phyloP scores from a whole-genome alignment of 92 coral and sea anemone species.

The Virgularia gustaviana region DNA sequence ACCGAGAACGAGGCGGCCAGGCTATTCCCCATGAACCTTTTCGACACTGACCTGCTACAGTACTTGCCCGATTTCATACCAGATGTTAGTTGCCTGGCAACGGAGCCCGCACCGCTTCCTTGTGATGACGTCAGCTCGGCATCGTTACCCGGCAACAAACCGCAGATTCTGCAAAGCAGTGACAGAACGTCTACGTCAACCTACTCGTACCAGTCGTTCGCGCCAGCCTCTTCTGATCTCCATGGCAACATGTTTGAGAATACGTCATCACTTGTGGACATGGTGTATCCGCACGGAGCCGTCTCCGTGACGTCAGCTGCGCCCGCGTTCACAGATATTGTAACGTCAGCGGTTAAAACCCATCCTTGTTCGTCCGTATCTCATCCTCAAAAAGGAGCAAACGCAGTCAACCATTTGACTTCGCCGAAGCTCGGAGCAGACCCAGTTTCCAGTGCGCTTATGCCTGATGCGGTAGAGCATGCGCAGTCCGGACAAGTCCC shows the following conservation, averaged over 20 bases:
- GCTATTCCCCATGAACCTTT: conserved; percentile 5
- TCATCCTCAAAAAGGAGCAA: conserved; percentile 1
- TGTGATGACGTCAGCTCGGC: conserved; percentile 45
- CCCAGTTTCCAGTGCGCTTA: too few species aligned
- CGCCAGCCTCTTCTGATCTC: conserved; percentile 8
- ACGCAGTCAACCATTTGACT: background rate
- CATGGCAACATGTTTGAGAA: conserved; percentile 34
- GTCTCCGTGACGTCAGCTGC: conserved; percentile 33
- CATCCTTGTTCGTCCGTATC: background rate
- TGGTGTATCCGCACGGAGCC: conserved; percentile 37
- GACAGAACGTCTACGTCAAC: conserved; percentile 13
- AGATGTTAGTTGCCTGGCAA: background rate
- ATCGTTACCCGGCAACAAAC: conserved; percentile 29
- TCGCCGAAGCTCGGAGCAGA: too few species aligned
- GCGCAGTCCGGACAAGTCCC: too few species aligned
- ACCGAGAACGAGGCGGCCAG: conserved; percentile 11
- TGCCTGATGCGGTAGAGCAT: too few species aligned
- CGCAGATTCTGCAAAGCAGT: conserved; percentile 12
- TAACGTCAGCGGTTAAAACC: conserved; percentile 21
- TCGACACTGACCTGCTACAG: conserved; percentile 20
- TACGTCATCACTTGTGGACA: conserved; percentile 3
- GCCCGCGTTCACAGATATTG: conserved; percentile 33
- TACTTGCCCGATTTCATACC: conserved; percentile 19
- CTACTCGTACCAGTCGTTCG: background rate
- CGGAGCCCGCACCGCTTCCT: too few species aligned